Percentiles rank a stretch among this genome's conserved stretches.
Conservation (phyloP, 2,113 vertebrate genomes). For the Misgurnus anguillicaudatus region DNA sequence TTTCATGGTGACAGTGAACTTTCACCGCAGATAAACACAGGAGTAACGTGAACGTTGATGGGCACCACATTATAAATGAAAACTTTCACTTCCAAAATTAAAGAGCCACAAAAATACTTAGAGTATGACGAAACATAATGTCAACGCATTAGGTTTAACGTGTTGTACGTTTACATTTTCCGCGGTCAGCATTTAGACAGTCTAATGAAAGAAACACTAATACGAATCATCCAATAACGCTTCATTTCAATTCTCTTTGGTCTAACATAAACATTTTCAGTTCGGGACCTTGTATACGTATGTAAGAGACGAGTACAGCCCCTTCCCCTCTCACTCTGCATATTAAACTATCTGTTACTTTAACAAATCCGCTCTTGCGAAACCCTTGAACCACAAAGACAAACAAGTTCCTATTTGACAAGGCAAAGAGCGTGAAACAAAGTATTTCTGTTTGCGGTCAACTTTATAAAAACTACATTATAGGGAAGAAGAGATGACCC, state of each 20-base stretch:
- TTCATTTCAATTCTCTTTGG: neutral
- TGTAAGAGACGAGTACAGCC: neutral
- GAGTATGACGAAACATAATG: constrained; percentile 2
- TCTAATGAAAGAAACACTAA: neutral
- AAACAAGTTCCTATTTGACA: constrained; percentile 38
- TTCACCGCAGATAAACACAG: constrained; percentile 46
- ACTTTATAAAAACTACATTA: neutral
- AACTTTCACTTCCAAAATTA: neutral
- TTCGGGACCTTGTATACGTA: neutral
- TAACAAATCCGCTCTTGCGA: constrained; percentile 41
- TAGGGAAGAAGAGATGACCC: neutral
- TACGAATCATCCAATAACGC: neutral
- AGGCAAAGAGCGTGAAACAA: constrained; percentile 22
- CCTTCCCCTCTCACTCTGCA: constrained; percentile 10
- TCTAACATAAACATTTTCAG: neutral
- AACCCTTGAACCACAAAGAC: constrained; percentile 25
- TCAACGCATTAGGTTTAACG: neutral
- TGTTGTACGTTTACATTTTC: neutral
- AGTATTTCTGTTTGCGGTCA: constrained; percentile 30
- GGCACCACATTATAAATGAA: constrained; percentile 29
- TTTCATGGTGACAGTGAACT: constrained; percentile 44
- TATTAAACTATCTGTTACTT: constrained; percentile 17
- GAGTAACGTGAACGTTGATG: constrained; percentile 43
- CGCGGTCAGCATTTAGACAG: neutral
- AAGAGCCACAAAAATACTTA: neutral